Evolutionary conservation across 2,113 vertebrate species (phyloP).

Genomic region (Ciconia maguari): DNA sequence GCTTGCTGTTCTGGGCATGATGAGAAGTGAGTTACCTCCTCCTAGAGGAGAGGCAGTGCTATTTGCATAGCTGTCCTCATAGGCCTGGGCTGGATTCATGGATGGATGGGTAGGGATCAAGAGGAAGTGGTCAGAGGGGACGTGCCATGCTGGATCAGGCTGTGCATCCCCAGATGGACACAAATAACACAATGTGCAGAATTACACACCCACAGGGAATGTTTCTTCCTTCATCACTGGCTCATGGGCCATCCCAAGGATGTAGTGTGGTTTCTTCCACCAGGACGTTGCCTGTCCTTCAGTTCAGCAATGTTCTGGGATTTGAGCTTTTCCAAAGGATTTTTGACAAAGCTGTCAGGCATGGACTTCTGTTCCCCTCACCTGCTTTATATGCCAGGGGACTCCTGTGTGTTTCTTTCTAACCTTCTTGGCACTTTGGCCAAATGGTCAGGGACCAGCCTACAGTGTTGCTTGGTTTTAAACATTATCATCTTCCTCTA

Average conservation of each 20-base stretch:
- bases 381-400: too few relatives aligned
- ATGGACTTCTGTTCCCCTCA: neutral
- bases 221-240: accelerated
- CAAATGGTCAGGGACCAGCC: accelerated
- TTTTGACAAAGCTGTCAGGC: neutral
- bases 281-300: neutral
- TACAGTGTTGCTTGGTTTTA: accelerated
- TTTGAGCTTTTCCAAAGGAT: neutral
- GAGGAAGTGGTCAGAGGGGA: neutral
- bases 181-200: neutral
- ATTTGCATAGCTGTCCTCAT: neutral
- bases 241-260: accelerated
- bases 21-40: neutral
- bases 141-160: accelerated
- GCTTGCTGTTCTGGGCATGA: neutral
- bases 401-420: neutral
- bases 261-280: neutral
- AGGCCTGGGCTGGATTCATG: neutral
- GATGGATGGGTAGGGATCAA: neutral
- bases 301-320: neutral
- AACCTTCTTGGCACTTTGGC: neutral
- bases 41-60: neutral
- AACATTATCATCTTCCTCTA: accelerated
- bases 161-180: neutral
- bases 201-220: neutral